A percentile compares a stretch with the other conserved stretches of the same genome.
phyloP scores from a whole-genome alignment of 2,797 vertebrate species.

The Pantherophis alleghaniensis region DNA sequence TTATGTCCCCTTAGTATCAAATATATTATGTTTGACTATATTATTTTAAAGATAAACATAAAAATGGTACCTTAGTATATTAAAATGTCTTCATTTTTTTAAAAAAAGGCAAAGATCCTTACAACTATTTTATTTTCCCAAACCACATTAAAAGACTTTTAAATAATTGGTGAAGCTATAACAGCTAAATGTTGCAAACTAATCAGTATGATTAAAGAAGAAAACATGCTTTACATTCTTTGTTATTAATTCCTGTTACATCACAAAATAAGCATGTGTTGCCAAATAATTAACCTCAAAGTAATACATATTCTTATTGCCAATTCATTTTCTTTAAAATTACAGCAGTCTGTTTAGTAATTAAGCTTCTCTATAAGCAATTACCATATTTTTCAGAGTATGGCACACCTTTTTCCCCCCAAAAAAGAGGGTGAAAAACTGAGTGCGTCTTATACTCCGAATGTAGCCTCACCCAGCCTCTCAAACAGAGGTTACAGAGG shows the following conservation, averaged over 20 bases:
- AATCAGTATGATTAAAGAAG: constrained; percentile 31
- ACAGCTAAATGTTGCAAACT: constrained; percentile 42
- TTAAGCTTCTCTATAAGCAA: constrained; percentile 47
- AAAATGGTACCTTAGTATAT: constrained; percentile 33
- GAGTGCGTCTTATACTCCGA: no score
- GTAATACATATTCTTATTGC: constrained; percentile 28
- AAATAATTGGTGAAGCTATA: constrained; percentile 60
- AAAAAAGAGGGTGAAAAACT: no score
- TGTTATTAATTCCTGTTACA: constrained; percentile 55
- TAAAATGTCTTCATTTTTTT: neutral
- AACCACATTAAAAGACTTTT: constrained; percentile 59
- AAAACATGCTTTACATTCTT: constrained; percentile 38
- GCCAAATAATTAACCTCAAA: constrained; percentile 35
- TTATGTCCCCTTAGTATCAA: neutral
- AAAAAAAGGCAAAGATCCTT: constrained; percentile 33
- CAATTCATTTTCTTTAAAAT: constrained; percentile 42
- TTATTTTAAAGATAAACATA: no score
- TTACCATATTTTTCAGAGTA: neutral
- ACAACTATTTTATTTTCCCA: constrained; percentile 55
- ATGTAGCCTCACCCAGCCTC: no score
- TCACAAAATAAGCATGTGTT: constrained; percentile 38
- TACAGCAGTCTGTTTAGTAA: constrained; percentile 50
- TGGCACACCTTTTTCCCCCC: no score
- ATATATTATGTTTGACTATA: constrained; percentile 42
- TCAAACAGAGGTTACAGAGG: no score